Percentiles rank a stretch among this genome's conserved stretches.
phyloP scores from a whole-genome alignment of 2,888 invertebrate genomes.

The Microctonus brassicae region DNA sequence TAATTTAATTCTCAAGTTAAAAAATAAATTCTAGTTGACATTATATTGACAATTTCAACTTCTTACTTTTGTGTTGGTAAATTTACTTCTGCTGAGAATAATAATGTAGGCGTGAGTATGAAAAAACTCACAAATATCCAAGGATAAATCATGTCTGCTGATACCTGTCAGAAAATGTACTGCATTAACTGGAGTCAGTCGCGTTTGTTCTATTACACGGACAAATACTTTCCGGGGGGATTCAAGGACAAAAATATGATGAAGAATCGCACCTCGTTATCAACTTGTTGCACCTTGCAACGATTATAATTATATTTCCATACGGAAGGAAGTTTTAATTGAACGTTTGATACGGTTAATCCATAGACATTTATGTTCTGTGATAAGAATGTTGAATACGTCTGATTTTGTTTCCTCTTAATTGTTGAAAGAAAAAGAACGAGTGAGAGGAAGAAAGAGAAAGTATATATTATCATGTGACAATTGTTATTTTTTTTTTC shows the following conservation, averaged over 20 bases:
- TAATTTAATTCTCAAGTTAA: background rate
- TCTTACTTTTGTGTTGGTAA: conserved; percentile 3
- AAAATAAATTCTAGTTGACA: background rate
- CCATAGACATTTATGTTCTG: conserved; percentile 47
- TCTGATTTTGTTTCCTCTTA: conserved; percentile 8
- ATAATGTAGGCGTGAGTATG: background rate
- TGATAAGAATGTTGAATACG: conserved; percentile 27
- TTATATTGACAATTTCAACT: background rate
- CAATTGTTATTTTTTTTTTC: background rate
- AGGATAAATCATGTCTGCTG: conserved; percentile 18
- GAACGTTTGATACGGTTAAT: conserved; percentile 46
- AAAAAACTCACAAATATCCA: background rate
- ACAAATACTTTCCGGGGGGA: background rate
- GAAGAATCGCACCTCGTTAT: conserved; percentile 14
- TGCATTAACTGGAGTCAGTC: background rate
- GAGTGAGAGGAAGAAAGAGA: background rate
- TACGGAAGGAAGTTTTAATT: conserved; percentile 53
- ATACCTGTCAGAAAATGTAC: conserved; percentile 3
- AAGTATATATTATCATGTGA: background rate
- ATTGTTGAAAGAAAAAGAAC: background rate
- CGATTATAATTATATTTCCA: conserved; percentile 46
- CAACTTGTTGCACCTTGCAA: background rate
- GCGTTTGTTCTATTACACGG: background rate
- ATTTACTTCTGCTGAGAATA: background rate
- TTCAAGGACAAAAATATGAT: conserved; percentile 4